A percentile compares a stretch with the other conserved stretches of the same genome.
Evolutionary conservation across 1,140 invertebrate genomes (phyloP).

Genomic region (Heliconius eleuchia): DNA sequence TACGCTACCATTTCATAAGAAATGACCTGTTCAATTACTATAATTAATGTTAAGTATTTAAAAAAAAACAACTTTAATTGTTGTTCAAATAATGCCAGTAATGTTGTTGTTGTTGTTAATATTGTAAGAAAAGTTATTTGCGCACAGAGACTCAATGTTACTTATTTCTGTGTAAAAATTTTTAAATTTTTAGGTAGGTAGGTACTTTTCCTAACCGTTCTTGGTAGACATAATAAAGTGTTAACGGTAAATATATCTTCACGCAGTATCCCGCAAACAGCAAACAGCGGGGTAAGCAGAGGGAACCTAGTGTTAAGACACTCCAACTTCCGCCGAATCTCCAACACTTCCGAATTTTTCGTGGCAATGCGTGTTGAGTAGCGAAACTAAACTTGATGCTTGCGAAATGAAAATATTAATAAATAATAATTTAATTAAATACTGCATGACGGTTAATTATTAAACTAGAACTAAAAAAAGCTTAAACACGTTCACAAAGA

Average conservation of each 20-base stretch:
- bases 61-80: background rate
- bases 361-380: too few species aligned
- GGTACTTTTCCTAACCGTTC: background rate
- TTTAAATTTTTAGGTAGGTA: background rate
- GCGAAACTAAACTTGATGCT: too few species aligned
- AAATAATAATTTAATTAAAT: too few species aligned
- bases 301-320: too few species aligned
- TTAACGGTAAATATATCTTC: too few species aligned
- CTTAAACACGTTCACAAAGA: background rate
- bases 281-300: too few species aligned
- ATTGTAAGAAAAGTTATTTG: slow-evolving; percentile 2
- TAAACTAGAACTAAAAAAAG: background rate
- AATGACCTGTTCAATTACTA: background rate
- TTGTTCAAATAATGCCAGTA: slow-evolving; percentile 1
- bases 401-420: too few species aligned
- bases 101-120: background rate
- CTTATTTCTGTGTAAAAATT: background rate
- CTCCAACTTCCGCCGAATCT: too few species aligned
- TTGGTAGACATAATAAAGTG: background rate
- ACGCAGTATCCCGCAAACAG: too few species aligned
- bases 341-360: too few species aligned
- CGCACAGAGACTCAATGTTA: background rate
- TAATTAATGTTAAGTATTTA: background rate
- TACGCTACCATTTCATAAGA: background rate
- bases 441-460: background rate